Conservation (phyloP, 23 tunicate species). For the Trididemnum nubilum region DNA sequence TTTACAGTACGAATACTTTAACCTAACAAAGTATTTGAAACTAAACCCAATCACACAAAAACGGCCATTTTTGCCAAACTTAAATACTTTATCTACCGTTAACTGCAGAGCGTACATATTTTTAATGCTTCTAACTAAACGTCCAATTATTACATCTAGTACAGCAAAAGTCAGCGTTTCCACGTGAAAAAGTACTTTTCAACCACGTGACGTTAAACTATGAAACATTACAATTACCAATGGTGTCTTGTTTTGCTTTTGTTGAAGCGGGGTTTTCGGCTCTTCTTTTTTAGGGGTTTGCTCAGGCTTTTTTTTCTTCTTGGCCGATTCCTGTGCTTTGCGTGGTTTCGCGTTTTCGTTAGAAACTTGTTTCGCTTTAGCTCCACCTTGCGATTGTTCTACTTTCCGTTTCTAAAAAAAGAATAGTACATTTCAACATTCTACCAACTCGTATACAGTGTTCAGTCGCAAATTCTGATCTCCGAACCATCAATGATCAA, state of each 20-base stretch:
- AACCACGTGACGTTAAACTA: neutral
- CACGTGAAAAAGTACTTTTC: neutral
- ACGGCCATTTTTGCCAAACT: no score
- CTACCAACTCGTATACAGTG: neutral
- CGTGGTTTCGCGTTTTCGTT: neutral
- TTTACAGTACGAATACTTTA: no score
- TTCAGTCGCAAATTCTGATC: no score
- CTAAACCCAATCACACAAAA: no score
- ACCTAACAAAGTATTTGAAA: no score
- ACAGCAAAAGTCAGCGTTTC: no score
- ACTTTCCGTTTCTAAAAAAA: conserved; percentile 57
- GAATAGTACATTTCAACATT: neutral
- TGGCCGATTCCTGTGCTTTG: conserved; percentile 40
- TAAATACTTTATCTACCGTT: no score
- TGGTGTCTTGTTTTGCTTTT: conserved; percentile 63
- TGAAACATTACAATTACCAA: conserved; percentile 23
- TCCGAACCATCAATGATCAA: no score
- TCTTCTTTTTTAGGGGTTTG: conserved; percentile 39
- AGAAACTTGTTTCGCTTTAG: neutral
- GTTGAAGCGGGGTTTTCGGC: conserved; percentile 62
- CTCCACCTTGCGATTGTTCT: conserved; percentile 3
- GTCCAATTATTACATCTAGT: no score
- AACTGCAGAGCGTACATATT: no score
- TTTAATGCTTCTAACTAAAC: no score
- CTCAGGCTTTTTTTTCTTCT: conserved; percentile 34